A percentile compares a stretch with the other conserved stretches of the same genome.
These are phyloP conservation scores for Gadopsis bispinosus DNA, from an alignment of 2,797 vertebrate genomes.

Conservation along the genomic window DNA sequence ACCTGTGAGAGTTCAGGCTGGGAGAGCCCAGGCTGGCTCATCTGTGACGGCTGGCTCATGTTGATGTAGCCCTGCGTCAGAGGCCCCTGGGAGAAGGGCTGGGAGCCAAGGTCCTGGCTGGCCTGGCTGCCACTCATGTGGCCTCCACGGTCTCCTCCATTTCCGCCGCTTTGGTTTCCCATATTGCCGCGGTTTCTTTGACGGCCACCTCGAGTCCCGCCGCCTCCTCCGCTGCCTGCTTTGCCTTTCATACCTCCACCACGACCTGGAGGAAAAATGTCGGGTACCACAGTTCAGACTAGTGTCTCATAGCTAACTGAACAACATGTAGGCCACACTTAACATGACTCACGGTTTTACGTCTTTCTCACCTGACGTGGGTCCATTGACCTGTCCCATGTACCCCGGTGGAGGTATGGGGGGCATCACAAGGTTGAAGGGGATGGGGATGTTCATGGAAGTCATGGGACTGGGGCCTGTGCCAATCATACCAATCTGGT, in stretches of 20 bases:
- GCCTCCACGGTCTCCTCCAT: conserved; percentile 78
- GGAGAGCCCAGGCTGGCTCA: conserved; percentile 97
- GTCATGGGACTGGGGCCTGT: conserved; percentile 91
- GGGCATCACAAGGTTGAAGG: conserved; percentile 96
- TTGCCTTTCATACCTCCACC: conserved; percentile 92
- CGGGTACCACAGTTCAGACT: not conserved
- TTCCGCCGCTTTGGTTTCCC: conserved; percentile 76
- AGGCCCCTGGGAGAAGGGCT: conserved; percentile 96
- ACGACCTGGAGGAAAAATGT: conserved; percentile 82
- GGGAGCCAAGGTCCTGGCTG: conserved; percentile 94
- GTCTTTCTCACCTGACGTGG: conserved; percentile 86
- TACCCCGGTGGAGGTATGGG: conserved; percentile 94
- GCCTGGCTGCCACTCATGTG: conserved; percentile 89
- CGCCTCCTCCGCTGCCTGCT: conserved; percentile 89
- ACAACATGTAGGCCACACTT: not conserved
- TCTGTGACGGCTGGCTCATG: conserved; percentile 98
- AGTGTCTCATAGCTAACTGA: not conserved
- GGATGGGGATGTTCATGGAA: conserved; percentile 96
- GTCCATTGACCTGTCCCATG: conserved; percentile 93
- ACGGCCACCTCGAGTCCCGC: conserved; percentile 87
- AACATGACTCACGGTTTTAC: not conserved
- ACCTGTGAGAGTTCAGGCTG: conserved; percentile 98
- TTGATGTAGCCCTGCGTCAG: conserved; percentile 97
- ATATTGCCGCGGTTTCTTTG: conserved; percentile 91
- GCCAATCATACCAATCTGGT: conserved; percentile 97